Evolutionary conservation across 2,797 vertebrate genomes (phyloP).

Genomic region (Premnoplex brunnescens): DNA sequence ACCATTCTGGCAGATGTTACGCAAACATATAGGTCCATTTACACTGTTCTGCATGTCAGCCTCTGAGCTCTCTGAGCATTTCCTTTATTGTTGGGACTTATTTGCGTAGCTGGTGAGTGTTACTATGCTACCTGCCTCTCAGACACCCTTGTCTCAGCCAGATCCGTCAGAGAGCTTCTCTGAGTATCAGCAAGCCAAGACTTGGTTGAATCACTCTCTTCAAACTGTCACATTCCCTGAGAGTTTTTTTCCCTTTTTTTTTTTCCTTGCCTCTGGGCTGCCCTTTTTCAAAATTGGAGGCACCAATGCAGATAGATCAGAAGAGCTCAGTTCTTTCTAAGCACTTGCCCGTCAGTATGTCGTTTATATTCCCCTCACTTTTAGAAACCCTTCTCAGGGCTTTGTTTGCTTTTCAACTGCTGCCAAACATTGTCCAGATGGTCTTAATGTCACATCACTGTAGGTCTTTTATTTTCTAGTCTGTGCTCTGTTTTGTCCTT

Average conservation of each 20-base stretch:
- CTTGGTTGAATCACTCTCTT: background rate
- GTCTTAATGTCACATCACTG: conserved; percentile 69
- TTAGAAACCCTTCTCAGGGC: conserved; percentile 40
- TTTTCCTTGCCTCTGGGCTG: background rate
- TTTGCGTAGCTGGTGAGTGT: background rate
- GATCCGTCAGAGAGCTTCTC: background rate
- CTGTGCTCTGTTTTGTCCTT: conserved; percentile 58
- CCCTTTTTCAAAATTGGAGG: conserved; percentile 11
- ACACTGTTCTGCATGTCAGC: background rate
- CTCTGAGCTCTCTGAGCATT: background rate
- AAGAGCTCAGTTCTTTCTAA: conserved; percentile 1
- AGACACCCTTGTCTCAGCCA: background rate
- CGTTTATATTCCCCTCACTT: conserved; percentile 55
- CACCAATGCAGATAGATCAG: background rate
- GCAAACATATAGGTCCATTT: background rate
- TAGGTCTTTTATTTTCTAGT: conserved; percentile 68
- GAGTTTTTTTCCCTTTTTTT: background rate
- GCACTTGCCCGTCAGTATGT: background rate
- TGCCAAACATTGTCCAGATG: conserved; percentile 74
- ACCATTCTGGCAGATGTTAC: background rate
- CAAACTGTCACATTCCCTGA: background rate
- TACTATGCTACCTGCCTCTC: background rate
- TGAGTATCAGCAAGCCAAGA: background rate
- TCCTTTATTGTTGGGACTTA: background rate
- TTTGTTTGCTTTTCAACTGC: conserved; percentile 62